Percentiles rank a stretch among this genome's conserved stretches.
Evolutionary conservation across 2,797 vertebrate species (phyloP).

Genomic region (Ficedula albicollis): DNA sequence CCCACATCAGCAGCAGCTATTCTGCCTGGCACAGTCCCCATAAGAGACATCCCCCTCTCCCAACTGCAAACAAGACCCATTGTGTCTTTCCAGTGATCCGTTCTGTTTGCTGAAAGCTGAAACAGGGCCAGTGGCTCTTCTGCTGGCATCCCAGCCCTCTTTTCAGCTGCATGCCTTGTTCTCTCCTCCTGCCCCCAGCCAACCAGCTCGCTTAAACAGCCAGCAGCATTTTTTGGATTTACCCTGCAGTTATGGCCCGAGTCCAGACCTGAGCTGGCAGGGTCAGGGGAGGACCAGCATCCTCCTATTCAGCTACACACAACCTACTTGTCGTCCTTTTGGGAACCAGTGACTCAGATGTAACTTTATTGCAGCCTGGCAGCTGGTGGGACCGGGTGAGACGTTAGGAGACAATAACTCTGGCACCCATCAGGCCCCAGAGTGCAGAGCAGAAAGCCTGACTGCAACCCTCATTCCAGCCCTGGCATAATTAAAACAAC

Average conservation of each 20-base stretch:
- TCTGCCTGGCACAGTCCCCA: background rate
- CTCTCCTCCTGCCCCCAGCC: background rate
- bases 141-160: background rate
- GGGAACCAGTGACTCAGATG: conserved; percentile 81
- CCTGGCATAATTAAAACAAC: conserved; percentile 79
- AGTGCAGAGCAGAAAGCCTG: conserved; percentile 62
- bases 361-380: conserved; percentile 81
- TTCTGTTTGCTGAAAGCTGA: background rate
- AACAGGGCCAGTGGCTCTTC: background rate
- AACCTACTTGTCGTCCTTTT: conserved; percentile 78
- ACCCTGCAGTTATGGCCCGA: conserved; percentile 54
- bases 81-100: conserved; percentile 27
- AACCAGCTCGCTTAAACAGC: background rate
- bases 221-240: conserved; percentile 45
- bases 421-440: conserved; percentile 35
- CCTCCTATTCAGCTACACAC: conserved; percentile 72
- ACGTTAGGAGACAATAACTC: conserved; percentile 70
- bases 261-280: conserved; percentile 73
- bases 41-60: background rate
- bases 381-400: conserved; percentile 80
- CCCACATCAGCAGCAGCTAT: background rate
- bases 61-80: background rate
- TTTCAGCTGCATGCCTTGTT: background rate
- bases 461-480: conserved; percentile 62
- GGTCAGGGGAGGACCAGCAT: conserved; percentile 59